A percentile compares a stretch with the other conserved stretches of the same genome.
phyloP scores from a whole-genome alignment of 2,797 vertebrate species.

The Gephyroberyx darwinii region DNA sequence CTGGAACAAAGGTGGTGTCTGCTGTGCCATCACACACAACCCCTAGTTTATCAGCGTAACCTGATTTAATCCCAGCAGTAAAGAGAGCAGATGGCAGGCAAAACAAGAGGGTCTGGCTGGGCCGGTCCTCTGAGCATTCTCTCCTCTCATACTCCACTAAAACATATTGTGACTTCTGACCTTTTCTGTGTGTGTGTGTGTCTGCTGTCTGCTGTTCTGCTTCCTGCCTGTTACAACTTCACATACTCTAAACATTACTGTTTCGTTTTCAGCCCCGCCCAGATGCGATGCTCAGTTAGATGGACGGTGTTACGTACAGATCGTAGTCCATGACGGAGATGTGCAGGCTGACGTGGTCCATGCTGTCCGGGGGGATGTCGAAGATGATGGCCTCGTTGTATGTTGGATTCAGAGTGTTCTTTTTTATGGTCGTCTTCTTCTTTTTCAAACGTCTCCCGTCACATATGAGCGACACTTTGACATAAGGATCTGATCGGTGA shows the following conservation, averaged over 20 bases:
- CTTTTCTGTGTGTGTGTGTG: constrained; percentile 58
- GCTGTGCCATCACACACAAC: constrained; percentile 5
- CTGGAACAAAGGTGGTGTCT: constrained; percentile 15
- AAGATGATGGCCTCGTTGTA: constrained; percentile 99
- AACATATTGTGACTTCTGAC: constrained; percentile 32
- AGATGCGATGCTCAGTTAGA: neutral
- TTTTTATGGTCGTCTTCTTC: constrained; percentile 99
- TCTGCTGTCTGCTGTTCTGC: constrained; percentile 34
- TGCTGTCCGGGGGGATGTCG: constrained; percentile 97
- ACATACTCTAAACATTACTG: neutral
- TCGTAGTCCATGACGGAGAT: constrained; percentile 99
- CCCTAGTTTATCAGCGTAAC: constrained; percentile 23
- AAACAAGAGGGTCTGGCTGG: neutral
- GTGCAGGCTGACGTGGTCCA: constrained; percentile 98
- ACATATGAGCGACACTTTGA: constrained; percentile 97
- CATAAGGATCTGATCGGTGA: constrained; percentile 89
- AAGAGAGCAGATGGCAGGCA: neutral
- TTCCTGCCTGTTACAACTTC: constrained; percentile 21
- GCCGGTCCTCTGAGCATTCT: constrained; percentile 12
- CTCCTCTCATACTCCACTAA: constrained; percentile 11
- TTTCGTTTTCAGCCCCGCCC: too few relatives aligned
- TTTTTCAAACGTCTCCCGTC: constrained; percentile 96
- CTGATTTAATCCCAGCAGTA: constrained; percentile 1
- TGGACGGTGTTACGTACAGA: constrained; percentile 80
- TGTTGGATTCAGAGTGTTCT: constrained; percentile 96